Base-by-base conservation (phyloP, 2,888 invertebrate species). In the Blastobasis lacticolella region DNA sequence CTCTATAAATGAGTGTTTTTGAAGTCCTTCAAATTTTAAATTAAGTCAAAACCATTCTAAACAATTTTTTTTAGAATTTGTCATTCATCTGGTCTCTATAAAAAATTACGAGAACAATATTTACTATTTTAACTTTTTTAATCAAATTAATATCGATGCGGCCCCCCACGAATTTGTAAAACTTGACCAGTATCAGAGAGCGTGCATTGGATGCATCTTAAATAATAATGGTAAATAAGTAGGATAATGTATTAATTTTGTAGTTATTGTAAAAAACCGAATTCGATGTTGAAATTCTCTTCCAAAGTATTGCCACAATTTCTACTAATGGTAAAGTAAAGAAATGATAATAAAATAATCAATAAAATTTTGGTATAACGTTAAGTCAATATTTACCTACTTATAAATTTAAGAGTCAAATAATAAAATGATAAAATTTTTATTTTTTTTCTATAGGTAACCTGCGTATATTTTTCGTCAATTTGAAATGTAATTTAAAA, bases 251-350 rank as follows among this genome's bases (percentile, higher is more conserved):
- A 38, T 63, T 67, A 64, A 70, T 72, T 71, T 73, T 62, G 69
- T 80, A 78, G 78, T 65, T 65, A 65, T 73, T 75, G 41, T n/a
- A n/a, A 7, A 64, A 73, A 78, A 73, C 81, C 78, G 79, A 82
- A 82, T 80, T 84, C 78, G 70, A 79, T 78, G 76, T 81, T 77
- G 61, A 73, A 69, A 73, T 66, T 74, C 69, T 85, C 85, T 86
- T 87, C 86, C 86, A 86, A 75, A 77, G 73, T 78, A 80, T 73
- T 81, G 83, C 81, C 83, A 83, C 71, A 71, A 77, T 78, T 78
- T 80, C 75, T 79, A 81, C 56, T 71, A 73, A 75, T 71, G 55
- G 63, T 75, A 67, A 64, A 61, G 62, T 65, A 37, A 47, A 10
- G 10, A 10, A 41, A 43, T 23, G n/a, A 10, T 37, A 41, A 41